These are phyloP conservation scores for Drosophila nikananu DNA, from an alignment of 1,140 invertebrate species.

Conservation along the genomic window DNA sequence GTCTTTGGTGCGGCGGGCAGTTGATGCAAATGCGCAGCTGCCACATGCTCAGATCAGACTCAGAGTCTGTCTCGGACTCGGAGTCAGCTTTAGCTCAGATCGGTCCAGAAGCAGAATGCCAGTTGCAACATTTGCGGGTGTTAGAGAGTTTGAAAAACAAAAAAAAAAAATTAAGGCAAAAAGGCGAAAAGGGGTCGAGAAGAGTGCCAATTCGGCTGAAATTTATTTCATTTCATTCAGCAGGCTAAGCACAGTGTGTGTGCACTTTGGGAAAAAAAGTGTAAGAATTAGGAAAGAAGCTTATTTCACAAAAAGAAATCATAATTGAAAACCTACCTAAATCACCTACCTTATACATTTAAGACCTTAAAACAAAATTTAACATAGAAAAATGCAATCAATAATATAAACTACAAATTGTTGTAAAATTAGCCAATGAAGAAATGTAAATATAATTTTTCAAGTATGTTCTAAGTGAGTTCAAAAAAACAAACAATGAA, in stretches of 20 bases:
- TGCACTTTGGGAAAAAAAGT: too few relatives aligned
- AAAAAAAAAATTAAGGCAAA: neutral
- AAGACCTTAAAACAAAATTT: too few relatives aligned
- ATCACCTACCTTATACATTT: too few relatives aligned
- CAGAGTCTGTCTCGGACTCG: neutral
- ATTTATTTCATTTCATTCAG: conserved; percentile 72
- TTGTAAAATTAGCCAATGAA: neutral
- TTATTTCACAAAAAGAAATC: neutral
- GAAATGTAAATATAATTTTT: neutral
- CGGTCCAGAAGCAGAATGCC: conserved; percentile 45
- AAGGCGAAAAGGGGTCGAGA: conserved; percentile 18
- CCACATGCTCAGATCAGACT: conserved; percentile 33
- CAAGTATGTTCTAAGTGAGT: neutral
- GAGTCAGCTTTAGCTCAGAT: conserved; percentile 7
- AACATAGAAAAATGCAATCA: too few relatives aligned
- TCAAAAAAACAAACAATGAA: neutral
- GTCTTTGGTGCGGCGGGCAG: conserved; percentile 3
- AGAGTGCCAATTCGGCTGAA: conserved; percentile 66
- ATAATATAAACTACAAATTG: neutral
- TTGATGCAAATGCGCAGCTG: conserved; percentile 78
- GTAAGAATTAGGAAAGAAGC: neutral
- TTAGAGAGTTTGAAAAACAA: conserved; percentile 2
- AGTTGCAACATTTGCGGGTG: conserved; percentile 43
- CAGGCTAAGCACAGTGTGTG: conserved; percentile 5
- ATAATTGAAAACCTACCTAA: too few relatives aligned